phyloP scores from a whole-genome alignment of 2,888 invertebrate species.

The Sesamia inferens region DNA sequence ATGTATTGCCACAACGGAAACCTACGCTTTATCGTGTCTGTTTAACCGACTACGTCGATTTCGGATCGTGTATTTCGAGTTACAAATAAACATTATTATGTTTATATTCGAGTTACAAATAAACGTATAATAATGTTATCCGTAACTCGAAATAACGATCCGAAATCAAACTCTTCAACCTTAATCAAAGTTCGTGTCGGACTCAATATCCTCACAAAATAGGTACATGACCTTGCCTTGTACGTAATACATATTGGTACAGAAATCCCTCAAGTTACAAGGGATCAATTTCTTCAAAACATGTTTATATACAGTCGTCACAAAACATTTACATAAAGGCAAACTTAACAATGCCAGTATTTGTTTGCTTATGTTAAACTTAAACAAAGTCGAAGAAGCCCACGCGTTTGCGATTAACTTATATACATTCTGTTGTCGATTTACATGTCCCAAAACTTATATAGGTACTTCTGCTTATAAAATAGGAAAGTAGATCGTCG shows the following conservation, averaged over 20 bases:
- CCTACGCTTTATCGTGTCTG: not conserved
- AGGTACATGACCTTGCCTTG: constrained; percentile 29
- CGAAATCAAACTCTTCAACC: constrained; percentile 21
- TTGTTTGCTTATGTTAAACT: constrained; percentile 55
- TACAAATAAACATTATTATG: too few relatives aligned
- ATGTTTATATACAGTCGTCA: constrained; percentile 48
- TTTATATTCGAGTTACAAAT: too few relatives aligned
- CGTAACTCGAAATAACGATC: constrained; percentile 7
- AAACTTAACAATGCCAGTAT: constrained; percentile 52
- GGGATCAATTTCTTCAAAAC: constrained; percentile 55
- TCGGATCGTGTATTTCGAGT: too few relatives aligned
- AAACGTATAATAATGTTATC: constrained; percentile 4
- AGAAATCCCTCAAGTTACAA: constrained; percentile 56
- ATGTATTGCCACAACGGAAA: not conserved
- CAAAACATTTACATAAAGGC: constrained; percentile 57
- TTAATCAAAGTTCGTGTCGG: constrained; percentile 27
- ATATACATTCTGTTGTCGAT: constrained; percentile 28
- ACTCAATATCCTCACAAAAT: constrained; percentile 16
- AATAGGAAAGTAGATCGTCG: not conserved
- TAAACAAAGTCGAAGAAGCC: constrained; percentile 57
- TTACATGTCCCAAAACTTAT: constrained; percentile 17
- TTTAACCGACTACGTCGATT: too few relatives aligned
- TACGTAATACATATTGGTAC: constrained; percentile 25
- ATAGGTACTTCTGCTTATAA: not conserved
- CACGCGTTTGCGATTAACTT: constrained; percentile 32